phyloP scores from a whole-genome alignment of 2,797 vertebrate genomes.

The Garrulus glandarius region DNA sequence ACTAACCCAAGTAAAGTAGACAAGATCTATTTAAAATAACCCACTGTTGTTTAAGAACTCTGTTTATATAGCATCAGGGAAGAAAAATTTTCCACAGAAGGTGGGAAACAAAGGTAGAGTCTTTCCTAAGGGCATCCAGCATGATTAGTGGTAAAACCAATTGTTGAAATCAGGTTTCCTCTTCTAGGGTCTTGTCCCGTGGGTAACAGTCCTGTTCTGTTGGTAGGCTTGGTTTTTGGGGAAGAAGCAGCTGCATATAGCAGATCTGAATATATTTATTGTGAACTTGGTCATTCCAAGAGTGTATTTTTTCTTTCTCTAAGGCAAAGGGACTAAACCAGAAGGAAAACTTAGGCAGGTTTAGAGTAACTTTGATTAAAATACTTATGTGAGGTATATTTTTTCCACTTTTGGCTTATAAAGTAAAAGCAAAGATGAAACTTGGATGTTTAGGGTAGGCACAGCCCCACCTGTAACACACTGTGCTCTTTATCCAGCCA shows the following conservation, averaged over 20 bases:
- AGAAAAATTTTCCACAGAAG: not conserved
- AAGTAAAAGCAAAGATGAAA: not conserved
- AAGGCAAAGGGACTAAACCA: not conserved
- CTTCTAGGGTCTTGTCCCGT: not conserved
- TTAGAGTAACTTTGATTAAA: not conserved
- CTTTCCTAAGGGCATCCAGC: not conserved
- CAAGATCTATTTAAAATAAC: not conserved
- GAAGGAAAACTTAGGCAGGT: not conserved
- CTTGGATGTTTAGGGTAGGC: not conserved
- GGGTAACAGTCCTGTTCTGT: not conserved
- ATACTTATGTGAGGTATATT: not conserved
- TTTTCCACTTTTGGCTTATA: not conserved
- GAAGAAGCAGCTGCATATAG: not conserved
- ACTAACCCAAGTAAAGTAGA: not conserved
- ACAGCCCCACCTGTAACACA: not conserved
- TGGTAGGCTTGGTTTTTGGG: rapidly evolving
- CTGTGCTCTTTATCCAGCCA: not conserved
- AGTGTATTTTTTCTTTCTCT: not conserved
- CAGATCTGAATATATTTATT: not conserved
- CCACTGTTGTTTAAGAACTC: not conserved
- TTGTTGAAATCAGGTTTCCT: not conserved
- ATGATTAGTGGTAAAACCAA: not conserved
- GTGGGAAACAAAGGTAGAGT: not conserved
- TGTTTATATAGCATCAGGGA: not conserved
- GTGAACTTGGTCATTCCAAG: not conserved